These are phyloP conservation scores for Numenius arquata DNA, from an alignment of 2,113 vertebrate species.

Conservation along the genomic window DNA sequence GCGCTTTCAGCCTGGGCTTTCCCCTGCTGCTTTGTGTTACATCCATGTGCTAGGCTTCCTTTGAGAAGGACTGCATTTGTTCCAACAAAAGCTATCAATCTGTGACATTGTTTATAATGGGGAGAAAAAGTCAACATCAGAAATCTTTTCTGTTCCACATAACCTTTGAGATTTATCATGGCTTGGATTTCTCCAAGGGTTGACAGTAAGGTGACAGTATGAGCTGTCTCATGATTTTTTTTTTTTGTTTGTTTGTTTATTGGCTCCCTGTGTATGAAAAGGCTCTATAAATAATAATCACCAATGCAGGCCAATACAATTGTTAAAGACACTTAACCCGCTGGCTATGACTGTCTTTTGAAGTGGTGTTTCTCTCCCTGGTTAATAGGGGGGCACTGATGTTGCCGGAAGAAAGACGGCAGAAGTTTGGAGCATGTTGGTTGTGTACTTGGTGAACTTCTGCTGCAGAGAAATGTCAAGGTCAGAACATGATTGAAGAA, in stretches of 20 bases:
- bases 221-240: background rate
- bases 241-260: background rate
- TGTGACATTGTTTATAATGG: background rate
- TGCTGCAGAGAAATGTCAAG: slow-evolving; percentile 73
- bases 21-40: background rate
- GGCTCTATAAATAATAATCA: background rate
- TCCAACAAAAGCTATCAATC: slow-evolving; percentile 19
- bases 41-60: background rate
- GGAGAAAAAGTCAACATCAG: slow-evolving; percentile 20
- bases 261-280: background rate
- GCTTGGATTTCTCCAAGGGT: background rate
- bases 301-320: background rate
- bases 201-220: background rate
- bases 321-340: slow-evolving; percentile 2
- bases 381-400: background rate
- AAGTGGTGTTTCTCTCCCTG: background rate
- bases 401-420: background rate
- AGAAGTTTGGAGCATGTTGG: slow-evolving; percentile 44
- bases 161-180: slow-evolving; percentile 14
- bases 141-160: background rate
- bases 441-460: slow-evolving; percentile 66
- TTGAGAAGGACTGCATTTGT: background rate
- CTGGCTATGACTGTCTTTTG: background rate
- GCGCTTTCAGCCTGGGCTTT: background rate
- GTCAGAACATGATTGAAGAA: slow-evolving; percentile 83